Conservation (phyloP, 1,140 invertebrate species). For the Zaprionus taronus region DNA sequence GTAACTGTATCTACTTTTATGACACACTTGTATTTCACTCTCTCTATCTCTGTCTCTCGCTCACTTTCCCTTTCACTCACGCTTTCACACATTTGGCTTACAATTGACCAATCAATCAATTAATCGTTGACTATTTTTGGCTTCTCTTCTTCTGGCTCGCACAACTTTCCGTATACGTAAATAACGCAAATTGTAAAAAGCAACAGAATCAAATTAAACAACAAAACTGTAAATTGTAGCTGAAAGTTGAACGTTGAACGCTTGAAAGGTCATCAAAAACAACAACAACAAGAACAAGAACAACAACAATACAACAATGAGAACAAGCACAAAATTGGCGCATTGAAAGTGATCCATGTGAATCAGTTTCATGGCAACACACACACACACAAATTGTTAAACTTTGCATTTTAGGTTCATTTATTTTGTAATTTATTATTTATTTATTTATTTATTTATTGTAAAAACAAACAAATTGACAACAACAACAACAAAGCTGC, state of each 20-base stretch:
- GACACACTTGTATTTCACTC: slow-evolving; percentile 1
- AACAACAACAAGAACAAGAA: slow-evolving; percentile 39
- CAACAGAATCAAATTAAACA: slow-evolving; percentile 33
- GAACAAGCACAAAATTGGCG: not conserved
- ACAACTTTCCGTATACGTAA: slow-evolving; percentile 73
- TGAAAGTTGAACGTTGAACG: slow-evolving; percentile 81
- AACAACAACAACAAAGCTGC: slow-evolving; percentile 55
- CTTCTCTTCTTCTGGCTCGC: slow-evolving; percentile 63
- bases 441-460: slow-evolving; percentile 83
- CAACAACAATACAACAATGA: slow-evolving; percentile 28
- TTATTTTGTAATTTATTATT: slow-evolving; percentile 80
- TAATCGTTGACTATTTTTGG: slow-evolving; percentile 51
- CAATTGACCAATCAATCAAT: slow-evolving; percentile 59
- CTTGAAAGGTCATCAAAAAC: slow-evolving; percentile 70
- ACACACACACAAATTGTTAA: slow-evolving; percentile 57
- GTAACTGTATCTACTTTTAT: slow-evolving; percentile 22
- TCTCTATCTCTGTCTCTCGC: slow-evolving; percentile 49
- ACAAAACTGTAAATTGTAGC: slow-evolving; percentile 66
- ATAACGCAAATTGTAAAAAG: slow-evolving; percentile 72
- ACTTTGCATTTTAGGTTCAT: slow-evolving; percentile 78
- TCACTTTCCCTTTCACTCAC: slow-evolving; percentile 59
- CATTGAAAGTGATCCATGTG: slow-evolving; percentile 36
- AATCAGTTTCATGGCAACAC: slow-evolving; percentile 33
- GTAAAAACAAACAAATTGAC: slow-evolving; percentile 61
- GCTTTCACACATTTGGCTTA: slow-evolving; percentile 78